These are phyloP conservation scores for Neodon shergylaensis DNA, from an alignment of 2,113 vertebrate genomes.

Conservation along the genomic window DNA sequence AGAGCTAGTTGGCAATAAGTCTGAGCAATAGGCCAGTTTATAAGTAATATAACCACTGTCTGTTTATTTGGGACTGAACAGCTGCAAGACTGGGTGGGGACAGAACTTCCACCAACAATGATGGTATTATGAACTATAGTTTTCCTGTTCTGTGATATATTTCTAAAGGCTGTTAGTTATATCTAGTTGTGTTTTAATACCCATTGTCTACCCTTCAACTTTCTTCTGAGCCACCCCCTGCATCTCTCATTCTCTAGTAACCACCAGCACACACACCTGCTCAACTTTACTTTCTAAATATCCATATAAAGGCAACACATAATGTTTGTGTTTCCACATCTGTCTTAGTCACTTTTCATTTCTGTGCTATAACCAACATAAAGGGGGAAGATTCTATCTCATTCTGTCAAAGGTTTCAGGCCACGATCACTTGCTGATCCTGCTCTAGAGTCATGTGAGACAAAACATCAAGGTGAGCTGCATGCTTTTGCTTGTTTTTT, in stretches of 20 bases:
- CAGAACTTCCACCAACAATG: no score
- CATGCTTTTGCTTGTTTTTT: not conserved
- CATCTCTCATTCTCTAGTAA: not conserved
- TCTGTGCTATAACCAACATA: not conserved
- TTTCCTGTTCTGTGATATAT: not conserved
- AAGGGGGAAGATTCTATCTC: not conserved
- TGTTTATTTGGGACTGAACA: no score
- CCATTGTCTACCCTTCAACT: not conserved
- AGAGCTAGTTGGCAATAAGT: no score
- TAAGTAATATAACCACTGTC: no score
- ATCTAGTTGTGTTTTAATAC: not conserved
- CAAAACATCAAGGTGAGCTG: not conserved
- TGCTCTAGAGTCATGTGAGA: not conserved
- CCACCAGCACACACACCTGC: not conserved
- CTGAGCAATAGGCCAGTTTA: no score
- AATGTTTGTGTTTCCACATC: not conserved
- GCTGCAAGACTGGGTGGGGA: accelerated
- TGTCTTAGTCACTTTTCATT: not conserved
- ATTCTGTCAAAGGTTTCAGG: not conserved
- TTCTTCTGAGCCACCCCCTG: not conserved
- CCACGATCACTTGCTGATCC: not conserved
- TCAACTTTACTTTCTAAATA: not conserved
- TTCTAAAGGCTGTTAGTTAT: not conserved
- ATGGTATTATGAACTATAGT: not conserved
- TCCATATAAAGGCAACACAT: not conserved